Conservation (phyloP, 2,113 vertebrate genomes). For the Astur gentilis region DNA sequence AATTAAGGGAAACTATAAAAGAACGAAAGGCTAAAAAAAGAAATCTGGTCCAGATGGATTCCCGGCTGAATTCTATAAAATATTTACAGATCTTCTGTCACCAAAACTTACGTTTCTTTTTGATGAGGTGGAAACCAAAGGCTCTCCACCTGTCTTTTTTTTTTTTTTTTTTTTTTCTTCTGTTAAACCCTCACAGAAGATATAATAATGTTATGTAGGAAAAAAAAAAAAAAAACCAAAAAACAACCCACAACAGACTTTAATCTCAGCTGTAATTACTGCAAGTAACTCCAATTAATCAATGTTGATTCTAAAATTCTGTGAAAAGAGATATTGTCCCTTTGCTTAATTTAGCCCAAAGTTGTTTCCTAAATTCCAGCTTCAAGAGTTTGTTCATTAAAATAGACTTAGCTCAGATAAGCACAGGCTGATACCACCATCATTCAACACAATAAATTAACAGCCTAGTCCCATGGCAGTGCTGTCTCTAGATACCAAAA, state of each 20-base stretch:
- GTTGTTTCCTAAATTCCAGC: not conserved
- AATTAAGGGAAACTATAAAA: conserved; percentile 36
- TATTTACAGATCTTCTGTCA: conserved; percentile 67
- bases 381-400: conserved; percentile 19
- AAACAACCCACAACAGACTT: not conserved
- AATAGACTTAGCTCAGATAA: conserved; percentile 5
- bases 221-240: not conserved
- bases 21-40: conserved; percentile 40
- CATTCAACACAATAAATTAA: conserved; percentile 12
- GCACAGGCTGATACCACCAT: conserved; percentile 10
- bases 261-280: not conserved
- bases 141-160: conserved; percentile 14
- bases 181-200: not conserved
- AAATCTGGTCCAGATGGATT: conserved; percentile 60
- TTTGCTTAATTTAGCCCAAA: not conserved
- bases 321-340: not conserved
- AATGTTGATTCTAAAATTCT: not conserved
- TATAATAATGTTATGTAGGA: not conserved
- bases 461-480: not conserved
- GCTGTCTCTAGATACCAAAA: conserved; percentile 37
- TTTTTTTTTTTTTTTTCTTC: not conserved
- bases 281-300: not conserved
- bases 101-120: conserved; percentile 51
- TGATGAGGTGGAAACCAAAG: conserved; percentile 53
- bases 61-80: conserved; percentile 57